These are phyloP conservation scores for Drosophila niveifrons DNA, from an alignment of 2,888 invertebrate species.

Conservation along the genomic window DNA sequence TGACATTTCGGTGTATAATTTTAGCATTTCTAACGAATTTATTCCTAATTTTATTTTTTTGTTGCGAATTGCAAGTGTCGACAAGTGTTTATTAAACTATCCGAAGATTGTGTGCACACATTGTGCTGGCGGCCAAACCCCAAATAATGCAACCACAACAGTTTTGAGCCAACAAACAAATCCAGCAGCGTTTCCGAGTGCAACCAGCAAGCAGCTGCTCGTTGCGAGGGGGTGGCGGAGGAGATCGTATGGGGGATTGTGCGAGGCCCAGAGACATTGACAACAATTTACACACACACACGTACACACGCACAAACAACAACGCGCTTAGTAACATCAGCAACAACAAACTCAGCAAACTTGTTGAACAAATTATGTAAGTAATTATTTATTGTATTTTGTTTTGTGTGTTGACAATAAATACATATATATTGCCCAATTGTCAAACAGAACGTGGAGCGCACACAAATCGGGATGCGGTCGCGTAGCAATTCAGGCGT, in stretches of 20 bases:
- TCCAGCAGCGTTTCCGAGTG: constrained; percentile 50
- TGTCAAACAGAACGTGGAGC: constrained; percentile 15
- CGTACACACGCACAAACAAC: constrained; percentile 19
- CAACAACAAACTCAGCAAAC: constrained; percentile 29
- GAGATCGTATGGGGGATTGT: constrained; percentile 9
- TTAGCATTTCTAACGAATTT: constrained; percentile 58
- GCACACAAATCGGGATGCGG: constrained; percentile 87
- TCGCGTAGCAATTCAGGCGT: constrained; percentile 96
- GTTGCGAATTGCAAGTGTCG: constrained; percentile 44
- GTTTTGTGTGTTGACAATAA: constrained; percentile 1
- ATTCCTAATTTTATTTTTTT: constrained; percentile 39
- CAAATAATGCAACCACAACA: constrained; percentile 46
- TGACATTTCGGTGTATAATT: constrained; percentile 79
- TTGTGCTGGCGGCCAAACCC: constrained; percentile 4
- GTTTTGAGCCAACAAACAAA: constrained; percentile 28
- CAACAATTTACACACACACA: constrained; percentile 42
- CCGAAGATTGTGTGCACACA: neutral
- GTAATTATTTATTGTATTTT: constrained; percentile 23
- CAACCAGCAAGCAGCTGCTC: constrained; percentile 43
- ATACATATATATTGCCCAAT: neutral
- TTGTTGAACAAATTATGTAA: constrained; percentile 51
- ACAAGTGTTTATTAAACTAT: constrained; percentile 30
- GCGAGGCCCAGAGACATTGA: constrained; percentile 38
- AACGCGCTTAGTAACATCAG: constrained; percentile 17
- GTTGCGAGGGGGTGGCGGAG: constrained; percentile 18